These are phyloP conservation scores for Cyclina sinensis DNA, from an alignment of 1,140 invertebrate species.

Conservation along the genomic window DNA sequence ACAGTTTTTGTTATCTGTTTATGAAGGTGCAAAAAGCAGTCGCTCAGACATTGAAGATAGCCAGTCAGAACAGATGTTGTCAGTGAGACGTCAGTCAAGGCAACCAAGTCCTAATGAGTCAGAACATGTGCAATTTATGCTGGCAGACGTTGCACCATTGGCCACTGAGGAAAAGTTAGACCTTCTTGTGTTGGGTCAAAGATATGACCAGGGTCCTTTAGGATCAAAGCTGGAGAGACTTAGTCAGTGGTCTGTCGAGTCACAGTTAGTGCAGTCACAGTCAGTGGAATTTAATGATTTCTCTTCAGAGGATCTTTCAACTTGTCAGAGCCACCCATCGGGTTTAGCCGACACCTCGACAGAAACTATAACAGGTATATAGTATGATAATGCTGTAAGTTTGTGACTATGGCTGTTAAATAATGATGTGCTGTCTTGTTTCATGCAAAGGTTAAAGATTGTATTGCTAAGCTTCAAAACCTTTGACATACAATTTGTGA, in stretches of 20 bases:
- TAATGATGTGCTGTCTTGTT: no score
- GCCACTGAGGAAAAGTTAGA: slow-evolving; percentile 2
- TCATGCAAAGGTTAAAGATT: no score
- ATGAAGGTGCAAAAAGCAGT: slow-evolving; percentile 1
- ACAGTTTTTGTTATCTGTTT: no score
- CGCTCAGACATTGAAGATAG: slow-evolving; percentile 7
- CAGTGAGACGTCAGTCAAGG: background rate
- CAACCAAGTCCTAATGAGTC: background rate
- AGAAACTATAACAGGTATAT: background rate
- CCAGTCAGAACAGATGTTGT: background rate
- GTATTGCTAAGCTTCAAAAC: no score
- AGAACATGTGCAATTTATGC: slow-evolving; percentile 12
- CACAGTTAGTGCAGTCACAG: background rate
- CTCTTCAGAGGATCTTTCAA: background rate
- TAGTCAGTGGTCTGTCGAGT: background rate
- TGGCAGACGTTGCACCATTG: background rate
- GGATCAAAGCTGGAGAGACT: background rate
- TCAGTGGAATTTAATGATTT: background rate
- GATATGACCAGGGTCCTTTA: background rate
- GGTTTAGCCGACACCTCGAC: background rate
- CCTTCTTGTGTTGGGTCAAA: background rate
- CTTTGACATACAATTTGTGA: no score
- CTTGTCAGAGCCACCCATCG: background rate
- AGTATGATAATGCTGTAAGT: no score
- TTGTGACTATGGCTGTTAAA: no score